Conservation (phyloP, 2,797 vertebrate species). For the Furcifer pardalis region DNA sequence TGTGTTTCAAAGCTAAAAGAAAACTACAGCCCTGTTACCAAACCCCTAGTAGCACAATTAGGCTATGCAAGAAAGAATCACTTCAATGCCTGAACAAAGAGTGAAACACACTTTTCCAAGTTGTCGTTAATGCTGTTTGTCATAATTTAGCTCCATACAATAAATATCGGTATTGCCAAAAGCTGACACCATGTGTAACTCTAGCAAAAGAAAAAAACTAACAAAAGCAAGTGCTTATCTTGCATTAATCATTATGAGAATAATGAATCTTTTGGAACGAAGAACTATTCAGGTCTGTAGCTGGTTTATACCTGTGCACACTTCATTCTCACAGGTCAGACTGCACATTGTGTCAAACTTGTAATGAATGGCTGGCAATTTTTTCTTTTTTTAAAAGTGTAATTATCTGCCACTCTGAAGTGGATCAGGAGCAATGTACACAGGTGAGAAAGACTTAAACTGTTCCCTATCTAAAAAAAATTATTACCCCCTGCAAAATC, state of each 20-base stretch:
- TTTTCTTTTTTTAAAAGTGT: neutral
- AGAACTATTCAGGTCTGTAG: conserved; percentile 15
- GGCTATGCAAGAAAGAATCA: conserved; percentile 33
- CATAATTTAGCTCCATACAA: conserved; percentile 39
- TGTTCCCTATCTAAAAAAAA: neutral
- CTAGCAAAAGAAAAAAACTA: conserved; percentile 42
- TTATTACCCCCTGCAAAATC: neutral
- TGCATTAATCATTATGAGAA: conserved; percentile 61
- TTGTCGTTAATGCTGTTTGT: conserved; percentile 55
- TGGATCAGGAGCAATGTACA: neutral
- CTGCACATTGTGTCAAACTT: neutral
- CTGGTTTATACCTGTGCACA: conserved; percentile 28
- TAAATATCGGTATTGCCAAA: conserved; percentile 62
- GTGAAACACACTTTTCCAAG: conserved; percentile 42
- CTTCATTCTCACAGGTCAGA: neutral
- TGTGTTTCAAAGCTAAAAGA: conserved; percentile 33
- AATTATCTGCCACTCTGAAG: neutral
- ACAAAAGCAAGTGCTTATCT: conserved; percentile 45
- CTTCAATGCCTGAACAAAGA: conserved; percentile 57
- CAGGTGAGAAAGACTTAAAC: neutral
- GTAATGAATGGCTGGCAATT: too few species aligned
- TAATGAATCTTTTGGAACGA: conserved; percentile 60
- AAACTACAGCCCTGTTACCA: conserved; percentile 8
- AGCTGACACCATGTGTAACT: conserved; percentile 56
- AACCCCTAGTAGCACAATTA: conserved; percentile 20